Evolutionary conservation across 2,888 invertebrate genomes (phyloP).

Genomic region (Rosalia funebris): DNA sequence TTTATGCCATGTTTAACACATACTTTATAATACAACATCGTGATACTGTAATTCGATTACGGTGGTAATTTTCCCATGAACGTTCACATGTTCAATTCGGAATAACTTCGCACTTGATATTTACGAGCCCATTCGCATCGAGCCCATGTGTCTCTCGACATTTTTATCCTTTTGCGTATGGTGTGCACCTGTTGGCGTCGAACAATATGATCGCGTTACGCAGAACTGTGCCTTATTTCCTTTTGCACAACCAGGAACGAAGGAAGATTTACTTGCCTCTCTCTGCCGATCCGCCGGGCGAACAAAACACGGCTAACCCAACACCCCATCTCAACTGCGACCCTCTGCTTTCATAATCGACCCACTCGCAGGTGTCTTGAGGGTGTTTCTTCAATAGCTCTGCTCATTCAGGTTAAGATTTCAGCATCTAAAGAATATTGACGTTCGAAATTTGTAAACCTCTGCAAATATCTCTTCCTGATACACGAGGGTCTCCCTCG

Average conservation of each 20-base stretch:
- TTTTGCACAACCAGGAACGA: not conserved
- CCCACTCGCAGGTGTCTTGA: slow-evolving; percentile 40
- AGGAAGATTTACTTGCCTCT: slow-evolving; percentile 9
- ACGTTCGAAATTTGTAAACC: slow-evolving; percentile 26
- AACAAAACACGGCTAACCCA: slow-evolving; percentile 16
- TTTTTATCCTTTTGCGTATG: slow-evolving; percentile 25
- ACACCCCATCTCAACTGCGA: slow-evolving; percentile 7
- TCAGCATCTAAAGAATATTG: slow-evolving; percentile 26
- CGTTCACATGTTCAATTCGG: slow-evolving; percentile 16
- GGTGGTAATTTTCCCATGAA: slow-evolving; percentile 3
- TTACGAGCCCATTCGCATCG: slow-evolving; percentile 22
- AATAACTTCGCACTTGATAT: slow-evolving; percentile 11
- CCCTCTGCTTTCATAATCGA: slow-evolving; percentile 11
- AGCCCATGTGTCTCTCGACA: slow-evolving; percentile 25
- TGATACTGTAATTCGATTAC: not conserved
- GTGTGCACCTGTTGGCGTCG: slow-evolving; percentile 31
- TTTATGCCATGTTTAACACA: too few species aligned
- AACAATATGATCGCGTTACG: slow-evolving; percentile 17
- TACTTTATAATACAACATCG: too few species aligned
- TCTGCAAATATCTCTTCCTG: slow-evolving; percentile 31
- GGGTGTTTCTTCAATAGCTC: slow-evolving; percentile 38
- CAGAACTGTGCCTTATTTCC: slow-evolving; percentile 16
- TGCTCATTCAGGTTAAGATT: slow-evolving; percentile 27
- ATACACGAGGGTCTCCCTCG: slow-evolving; percentile 26
- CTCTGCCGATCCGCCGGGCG: not conserved